Evolutionary conservation across 2,113 vertebrate species (phyloP), one percentile per base, ranked within the genome.

Genomic region (Athene noctua): DNA sequence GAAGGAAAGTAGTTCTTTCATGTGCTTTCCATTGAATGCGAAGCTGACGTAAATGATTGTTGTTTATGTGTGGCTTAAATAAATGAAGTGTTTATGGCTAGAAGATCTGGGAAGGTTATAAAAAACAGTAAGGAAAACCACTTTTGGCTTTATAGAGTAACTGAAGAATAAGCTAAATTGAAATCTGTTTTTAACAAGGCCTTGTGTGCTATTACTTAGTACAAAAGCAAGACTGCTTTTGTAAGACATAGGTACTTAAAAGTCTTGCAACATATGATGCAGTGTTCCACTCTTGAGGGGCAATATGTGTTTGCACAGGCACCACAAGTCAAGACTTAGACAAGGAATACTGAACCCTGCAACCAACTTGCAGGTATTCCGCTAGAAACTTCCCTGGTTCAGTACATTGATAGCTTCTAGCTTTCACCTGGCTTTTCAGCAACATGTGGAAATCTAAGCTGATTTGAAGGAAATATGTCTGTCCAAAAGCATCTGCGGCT

Each of bases 61-160:
- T 95, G 80, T 97, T 97, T 92, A 95, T 82, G 18, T 63, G 86
- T n/a, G 84, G 78, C 87, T 95, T 92, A 95, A 91, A 62, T 75
- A 84, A 96, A 94, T 80, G 17, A 95, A 80, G 66, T 94, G 86
- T 95, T 94, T 95, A 95, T 82, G 89, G 89, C 70, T 79, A 66
- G 51, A 77, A 89, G 66, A 86, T 86, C 62, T 92, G 58, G 59
- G 81, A 86, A 81, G 84, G 66, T 62, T 82, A 32, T 95, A 90
- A 87, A 88, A 52, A 91, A 87, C 84, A 92, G 80, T 92, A 55
- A 91, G 71, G 32, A 75, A 95, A 95, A 85, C 16, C 58, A 73
- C 92, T 92, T 86, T 42, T 42, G 70, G 42, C 74, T 95, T 95
- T 77, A 80, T 6, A 78, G 49, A 67, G 32, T 75, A 81, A 62